These are phyloP conservation scores for Drosophila macrospina DNA, from an alignment of 2,888 invertebrate species.

Conservation along the genomic window DNA sequence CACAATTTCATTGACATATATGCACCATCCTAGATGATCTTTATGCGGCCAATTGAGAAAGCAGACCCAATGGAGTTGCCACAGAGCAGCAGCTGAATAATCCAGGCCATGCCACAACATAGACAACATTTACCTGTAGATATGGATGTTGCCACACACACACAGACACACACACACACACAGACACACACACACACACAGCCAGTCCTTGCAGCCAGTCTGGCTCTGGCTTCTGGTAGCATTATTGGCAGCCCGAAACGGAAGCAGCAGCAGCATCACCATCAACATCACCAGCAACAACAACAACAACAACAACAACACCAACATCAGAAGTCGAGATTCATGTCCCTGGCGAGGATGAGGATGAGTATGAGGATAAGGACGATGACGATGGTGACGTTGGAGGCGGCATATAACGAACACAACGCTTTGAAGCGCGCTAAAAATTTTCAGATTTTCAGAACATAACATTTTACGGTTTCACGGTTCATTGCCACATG, in stretches of 20 bases:
- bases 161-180: too few species aligned
- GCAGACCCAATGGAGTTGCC: constrained; percentile 1
- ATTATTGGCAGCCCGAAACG: constrained; percentile 43
- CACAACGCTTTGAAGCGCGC: constrained; percentile 75
- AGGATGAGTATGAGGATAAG: constrained; percentile 2
- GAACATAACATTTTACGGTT: constrained; percentile 83
- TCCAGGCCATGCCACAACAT: constrained; percentile 20
- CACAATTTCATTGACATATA: constrained; percentile 9
- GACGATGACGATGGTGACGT: constrained; percentile 10
- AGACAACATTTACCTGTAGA: constrained; percentile 49
- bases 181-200: too few species aligned
- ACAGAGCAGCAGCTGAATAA: not conserved
- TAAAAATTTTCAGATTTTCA: constrained; percentile 82
- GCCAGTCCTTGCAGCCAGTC: not conserved
- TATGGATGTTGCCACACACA: too few species aligned
- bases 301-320: not conserved
- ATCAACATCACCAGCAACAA: not conserved
- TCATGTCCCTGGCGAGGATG: constrained; percentile 20
- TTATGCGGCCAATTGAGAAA: constrained; percentile 5
- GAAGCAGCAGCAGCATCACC: constrained; percentile 13
- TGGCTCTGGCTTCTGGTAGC: constrained; percentile 14
- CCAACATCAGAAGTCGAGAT: constrained; percentile 31
- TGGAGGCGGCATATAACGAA: constrained; percentile 12
- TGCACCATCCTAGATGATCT: constrained; percentile 1
- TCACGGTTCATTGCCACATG: constrained; percentile 81